Evolutionary conservation across 2,888 invertebrate species (phyloP).

Genomic region (Galeruca laticollis): DNA sequence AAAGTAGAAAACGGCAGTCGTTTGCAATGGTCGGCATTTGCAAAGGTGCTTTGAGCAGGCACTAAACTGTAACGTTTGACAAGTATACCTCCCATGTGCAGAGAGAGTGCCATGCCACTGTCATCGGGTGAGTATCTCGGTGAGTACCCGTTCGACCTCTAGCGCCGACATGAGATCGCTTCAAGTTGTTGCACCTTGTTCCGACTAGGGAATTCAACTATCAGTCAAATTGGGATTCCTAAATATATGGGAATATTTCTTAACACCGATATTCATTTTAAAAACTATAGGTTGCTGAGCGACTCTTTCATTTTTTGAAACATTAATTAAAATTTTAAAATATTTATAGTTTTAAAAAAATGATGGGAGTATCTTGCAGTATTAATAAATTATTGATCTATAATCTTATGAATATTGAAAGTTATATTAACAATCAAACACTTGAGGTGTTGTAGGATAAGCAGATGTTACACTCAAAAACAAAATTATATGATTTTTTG

Average conservation of each 20-base stretch:
- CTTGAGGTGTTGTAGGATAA: no score
- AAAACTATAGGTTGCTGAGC: background rate
- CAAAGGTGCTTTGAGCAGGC: constrained; percentile 41
- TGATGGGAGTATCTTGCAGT: no score
- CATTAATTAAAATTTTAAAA: background rate
- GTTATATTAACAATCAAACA: no score
- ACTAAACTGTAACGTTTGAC: constrained; percentile 47
- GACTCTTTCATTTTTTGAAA: background rate
- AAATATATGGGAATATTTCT: constrained; percentile 3
- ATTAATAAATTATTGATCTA: no score
- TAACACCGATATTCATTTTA: background rate
- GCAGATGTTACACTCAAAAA: no score
- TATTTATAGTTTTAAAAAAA: background rate
- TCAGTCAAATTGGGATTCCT: constrained; percentile 25
- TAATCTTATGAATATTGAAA: no score
- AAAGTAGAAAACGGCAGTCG: constrained; percentile 35
- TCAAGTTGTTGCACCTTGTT: constrained; percentile 32
- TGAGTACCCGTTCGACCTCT: constrained; percentile 34
- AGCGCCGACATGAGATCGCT: constrained; percentile 36
- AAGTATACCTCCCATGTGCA: constrained; percentile 44
- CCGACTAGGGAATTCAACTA: constrained; percentile 24
- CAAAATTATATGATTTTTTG: no score
- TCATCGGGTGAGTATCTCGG: constrained; percentile 25
- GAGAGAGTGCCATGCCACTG: constrained; percentile 42
- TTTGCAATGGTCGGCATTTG: constrained; percentile 39